Evolutionary conservation across 2,888 invertebrate species (phyloP).

Genomic region (Agelastica alni): DNA sequence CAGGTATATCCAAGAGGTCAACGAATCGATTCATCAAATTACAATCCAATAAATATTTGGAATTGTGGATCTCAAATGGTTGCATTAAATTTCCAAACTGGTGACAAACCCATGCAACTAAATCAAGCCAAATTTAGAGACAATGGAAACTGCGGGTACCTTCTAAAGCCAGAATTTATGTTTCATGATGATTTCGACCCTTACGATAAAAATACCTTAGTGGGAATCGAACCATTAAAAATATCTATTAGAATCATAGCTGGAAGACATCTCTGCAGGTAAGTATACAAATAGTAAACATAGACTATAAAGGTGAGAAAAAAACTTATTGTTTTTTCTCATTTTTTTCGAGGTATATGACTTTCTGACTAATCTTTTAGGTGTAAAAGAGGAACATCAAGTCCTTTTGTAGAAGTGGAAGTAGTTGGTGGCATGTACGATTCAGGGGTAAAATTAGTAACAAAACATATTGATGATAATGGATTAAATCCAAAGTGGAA

Average conservation of each 20-base stretch:
- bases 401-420: slow-evolving; percentile 92
- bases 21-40: slow-evolving; percentile 95
- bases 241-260: slow-evolving; percentile 80
- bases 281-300: too few relatives aligned
- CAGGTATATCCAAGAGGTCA: slow-evolving; percentile 96
- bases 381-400: slow-evolving; percentile 80
- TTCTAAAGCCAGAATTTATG: slow-evolving; percentile 91
- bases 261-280: slow-evolving; percentile 83
- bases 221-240: slow-evolving; percentile 64
- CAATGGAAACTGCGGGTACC: slow-evolving; percentile 91
- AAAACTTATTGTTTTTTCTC: too few relatives aligned
- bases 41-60: slow-evolving; percentile 94
- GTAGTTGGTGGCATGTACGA: slow-evolving; percentile 88
- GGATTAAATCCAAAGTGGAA: slow-evolving; percentile 95
- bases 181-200: slow-evolving; percentile 79
- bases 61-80: slow-evolving; percentile 96
- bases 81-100: slow-evolving; percentile 96
- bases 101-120: slow-evolving; percentile 94
- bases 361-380: slow-evolving; percentile 24
- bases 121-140: slow-evolving; percentile 91
- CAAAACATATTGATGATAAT: slow-evolving; percentile 78
- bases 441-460: slow-evolving; percentile 78
- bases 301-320: too few relatives aligned
- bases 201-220: slow-evolving; percentile 66
- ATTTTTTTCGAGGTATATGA: too few relatives aligned